phyloP scores from a whole-genome alignment of 2,888 invertebrate genomes.

The Ornithoptera priamus region DNA sequence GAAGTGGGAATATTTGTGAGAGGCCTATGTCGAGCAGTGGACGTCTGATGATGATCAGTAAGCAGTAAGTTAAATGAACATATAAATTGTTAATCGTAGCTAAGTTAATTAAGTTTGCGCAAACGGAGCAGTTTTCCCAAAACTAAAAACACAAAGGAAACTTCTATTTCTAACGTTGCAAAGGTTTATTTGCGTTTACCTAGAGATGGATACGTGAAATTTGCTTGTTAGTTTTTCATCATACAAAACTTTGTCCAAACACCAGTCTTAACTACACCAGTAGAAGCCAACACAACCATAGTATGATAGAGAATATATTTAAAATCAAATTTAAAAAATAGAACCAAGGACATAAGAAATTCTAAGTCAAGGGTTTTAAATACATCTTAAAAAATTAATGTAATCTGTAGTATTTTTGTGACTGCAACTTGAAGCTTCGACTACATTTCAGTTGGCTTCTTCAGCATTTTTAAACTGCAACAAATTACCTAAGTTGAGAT shows the following conservation, averaged over 20 bases:
- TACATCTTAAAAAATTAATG: too few relatives aligned
- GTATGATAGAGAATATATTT: too few relatives aligned
- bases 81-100: background rate
- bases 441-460: too few relatives aligned
- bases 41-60: too few relatives aligned
- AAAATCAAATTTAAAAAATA: too few relatives aligned
- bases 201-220: background rate
- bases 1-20: too few relatives aligned
- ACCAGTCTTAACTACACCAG: too few relatives aligned
- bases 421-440: background rate
- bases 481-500: background rate
- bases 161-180: background rate
- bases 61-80: background rate
- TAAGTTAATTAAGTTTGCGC: slow-evolving; percentile 16
- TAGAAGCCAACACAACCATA: too few relatives aligned
- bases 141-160: slow-evolving; percentile 2
- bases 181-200: slow-evolving; percentile 8
- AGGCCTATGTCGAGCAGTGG: too few relatives aligned
- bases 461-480: background rate
- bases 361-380: background rate
- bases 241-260: too few relatives aligned
- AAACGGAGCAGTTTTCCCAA: slow-evolving; percentile 5
- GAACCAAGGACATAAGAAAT: background rate
- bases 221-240: too few relatives aligned
- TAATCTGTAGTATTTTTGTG: background rate